Evolutionary conservation across 2,888 invertebrate genomes (phyloP).

Genomic region (Incurvaria masculella): DNA sequence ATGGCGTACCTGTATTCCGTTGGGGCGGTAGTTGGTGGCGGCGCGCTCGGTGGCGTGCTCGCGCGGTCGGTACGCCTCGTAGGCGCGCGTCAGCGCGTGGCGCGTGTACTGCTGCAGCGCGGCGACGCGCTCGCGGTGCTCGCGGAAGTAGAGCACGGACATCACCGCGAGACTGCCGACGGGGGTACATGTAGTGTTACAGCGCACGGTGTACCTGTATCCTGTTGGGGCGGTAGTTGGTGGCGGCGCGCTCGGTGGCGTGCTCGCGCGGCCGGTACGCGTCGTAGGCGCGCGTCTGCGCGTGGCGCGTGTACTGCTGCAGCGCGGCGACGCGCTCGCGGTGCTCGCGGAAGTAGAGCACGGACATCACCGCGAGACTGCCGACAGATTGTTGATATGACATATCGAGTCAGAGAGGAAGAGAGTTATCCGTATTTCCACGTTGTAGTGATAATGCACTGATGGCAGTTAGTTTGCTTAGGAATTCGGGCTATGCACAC

Average conservation of each 20-base stretch:
- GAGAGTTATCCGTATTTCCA: neutral
- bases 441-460: no score
- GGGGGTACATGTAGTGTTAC: no score
- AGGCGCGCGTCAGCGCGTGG: constrained; percentile 28
- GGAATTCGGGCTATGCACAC: no score
- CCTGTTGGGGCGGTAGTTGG: constrained; percentile 31
- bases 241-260: constrained; percentile 34
- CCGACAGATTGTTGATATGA: constrained; percentile 19
- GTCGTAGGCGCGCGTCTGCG: constrained; percentile 29
- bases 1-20: constrained; percentile 41
- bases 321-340: constrained; percentile 58
- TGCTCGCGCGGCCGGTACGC: constrained; percentile 13
- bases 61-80: constrained; percentile 20
- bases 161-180: constrained; percentile 86
- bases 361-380: constrained; percentile 90
- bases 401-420: neutral
- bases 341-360: constrained; percentile 89
- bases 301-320: constrained; percentile 25
- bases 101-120: constrained; percentile 24
- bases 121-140: constrained; percentile 69
- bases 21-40: constrained; percentile 34
- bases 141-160: constrained; percentile 89
- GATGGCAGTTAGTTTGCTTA: no score
- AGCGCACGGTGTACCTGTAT: constrained; percentile 43
- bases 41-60: constrained; percentile 28